A percentile compares a stretch with the other conserved stretches of the same genome.
Evolutionary conservation across 2,888 invertebrate genomes (phyloP).

Genomic region (Netelia fuscicornis): DNA sequence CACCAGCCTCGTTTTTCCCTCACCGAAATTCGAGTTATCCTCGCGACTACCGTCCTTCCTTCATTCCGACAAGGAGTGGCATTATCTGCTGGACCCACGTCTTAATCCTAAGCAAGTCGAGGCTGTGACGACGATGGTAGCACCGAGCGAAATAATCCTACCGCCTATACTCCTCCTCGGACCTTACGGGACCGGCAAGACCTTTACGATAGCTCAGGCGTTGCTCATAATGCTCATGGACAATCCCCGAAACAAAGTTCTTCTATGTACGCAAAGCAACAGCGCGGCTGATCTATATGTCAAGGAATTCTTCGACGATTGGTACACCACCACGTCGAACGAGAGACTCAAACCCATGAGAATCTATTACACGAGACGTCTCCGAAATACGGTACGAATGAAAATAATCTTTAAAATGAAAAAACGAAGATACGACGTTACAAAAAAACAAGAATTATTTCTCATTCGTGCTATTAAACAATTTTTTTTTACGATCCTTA

Average conservation of each 20-base stretch:
- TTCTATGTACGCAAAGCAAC: constrained; percentile 95
- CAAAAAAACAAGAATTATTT: background rate
- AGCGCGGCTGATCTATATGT: constrained; percentile 95
- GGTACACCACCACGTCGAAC: constrained; percentile 89
- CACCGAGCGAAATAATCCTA: constrained; percentile 87
- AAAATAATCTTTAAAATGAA: constrained; percentile 43
- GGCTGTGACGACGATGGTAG: constrained; percentile 91
- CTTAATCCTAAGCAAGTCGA: constrained; percentile 92
- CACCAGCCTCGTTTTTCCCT: constrained; percentile 90
- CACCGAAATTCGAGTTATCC: constrained; percentile 65
- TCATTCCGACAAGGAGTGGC: constrained; percentile 85
- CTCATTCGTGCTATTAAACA: background rate
- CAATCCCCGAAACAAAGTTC: constrained; percentile 89
- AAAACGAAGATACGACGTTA: background rate
- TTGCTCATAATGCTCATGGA: constrained; percentile 85
- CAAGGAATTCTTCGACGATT: constrained; percentile 92
- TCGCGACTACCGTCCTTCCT: constrained; percentile 65
- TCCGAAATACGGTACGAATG: constrained; percentile 91
- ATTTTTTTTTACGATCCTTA: constrained; percentile 59
- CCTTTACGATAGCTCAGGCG: constrained; percentile 91
- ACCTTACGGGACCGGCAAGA: constrained; percentile 95
- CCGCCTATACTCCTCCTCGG: constrained; percentile 91
- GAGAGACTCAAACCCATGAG: constrained; percentile 88
- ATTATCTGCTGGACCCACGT: constrained; percentile 87
- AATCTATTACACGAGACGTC: constrained; percentile 92